A percentile compares a stretch with the other conserved stretches of the same genome.
These are phyloP conservation scores for Lissocephala sabroskyi DNA, from an alignment of 2,888 invertebrate genomes.

Conservation along the genomic window DNA sequence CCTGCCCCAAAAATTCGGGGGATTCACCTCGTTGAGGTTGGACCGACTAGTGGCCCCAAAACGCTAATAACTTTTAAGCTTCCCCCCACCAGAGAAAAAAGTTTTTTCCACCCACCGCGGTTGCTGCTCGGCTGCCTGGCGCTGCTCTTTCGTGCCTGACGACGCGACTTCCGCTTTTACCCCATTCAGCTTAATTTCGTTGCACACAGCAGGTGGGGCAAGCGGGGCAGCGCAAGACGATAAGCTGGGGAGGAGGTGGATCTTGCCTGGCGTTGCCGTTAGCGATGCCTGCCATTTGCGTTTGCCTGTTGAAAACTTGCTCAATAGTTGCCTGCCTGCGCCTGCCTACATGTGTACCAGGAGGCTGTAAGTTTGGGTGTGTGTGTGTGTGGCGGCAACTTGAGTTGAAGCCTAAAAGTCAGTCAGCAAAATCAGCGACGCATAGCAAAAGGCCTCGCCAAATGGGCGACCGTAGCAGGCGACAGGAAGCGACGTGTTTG, in stretches of 20 bases:
- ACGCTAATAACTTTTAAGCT: slow-evolving; percentile 66
- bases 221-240: no score
- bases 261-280: no score
- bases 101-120: slow-evolving; percentile 29
- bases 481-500: slow-evolving; percentile 65
- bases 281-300: background rate
- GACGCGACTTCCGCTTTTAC: slow-evolving; percentile 56
- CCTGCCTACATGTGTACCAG: background rate
- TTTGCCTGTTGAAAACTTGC: slow-evolving; percentile 50
- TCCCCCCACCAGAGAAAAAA: slow-evolving; percentile 43
- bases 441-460: slow-evolving; percentile 35
- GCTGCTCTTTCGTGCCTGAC: slow-evolving; percentile 40
- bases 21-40: no score
- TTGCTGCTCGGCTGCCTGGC: slow-evolving; percentile 8
- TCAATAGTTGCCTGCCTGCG: slow-evolving; percentile 41
- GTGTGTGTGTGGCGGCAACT: slow-evolving; percentile 24
- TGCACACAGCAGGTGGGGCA: slow-evolving; percentile 18
- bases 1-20: no score
- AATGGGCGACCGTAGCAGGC: slow-evolving; percentile 28
- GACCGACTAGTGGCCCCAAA: slow-evolving; percentile 37
- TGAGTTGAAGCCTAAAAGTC: slow-evolving; percentile 59
- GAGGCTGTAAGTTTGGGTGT: slow-evolving; percentile 1
- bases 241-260: no score
- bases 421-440: slow-evolving; percentile 60
- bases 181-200: slow-evolving; percentile 52